These are phyloP conservation scores for Styela plicata DNA, from an alignment of 23 tunicate genomes.

Conservation along the genomic window DNA sequence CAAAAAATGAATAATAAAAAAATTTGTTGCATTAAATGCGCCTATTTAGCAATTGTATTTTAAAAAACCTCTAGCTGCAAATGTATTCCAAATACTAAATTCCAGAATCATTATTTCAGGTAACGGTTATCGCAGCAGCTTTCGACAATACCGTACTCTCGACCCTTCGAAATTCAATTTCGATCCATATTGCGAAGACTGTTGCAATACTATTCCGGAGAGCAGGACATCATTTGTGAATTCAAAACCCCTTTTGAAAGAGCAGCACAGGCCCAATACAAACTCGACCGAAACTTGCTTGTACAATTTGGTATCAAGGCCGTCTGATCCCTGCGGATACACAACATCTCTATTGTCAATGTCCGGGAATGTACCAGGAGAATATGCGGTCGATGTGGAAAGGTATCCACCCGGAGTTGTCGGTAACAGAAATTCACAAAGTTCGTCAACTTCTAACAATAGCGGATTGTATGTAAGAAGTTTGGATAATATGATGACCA, in stretches of 20 bases:
- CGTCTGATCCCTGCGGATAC: background rate
- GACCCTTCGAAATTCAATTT: background rate
- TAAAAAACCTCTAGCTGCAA: no score
- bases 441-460: background rate
- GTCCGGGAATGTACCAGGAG: background rate
- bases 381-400: background rate
- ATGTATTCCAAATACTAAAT: no score
- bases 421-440: background rate
- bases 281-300: background rate
- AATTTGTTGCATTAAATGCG: no score
- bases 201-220: background rate
- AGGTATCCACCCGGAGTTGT: background rate
- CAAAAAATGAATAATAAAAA: no score
- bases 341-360: background rate
- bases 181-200: background rate
- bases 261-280: background rate
- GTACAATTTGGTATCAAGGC: background rate
- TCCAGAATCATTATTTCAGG: no score
- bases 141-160: conserved; percentile 17
- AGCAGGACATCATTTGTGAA: background rate
- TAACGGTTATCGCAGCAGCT: background rate
- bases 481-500: background rate
- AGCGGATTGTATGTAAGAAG: conserved; percentile 16
- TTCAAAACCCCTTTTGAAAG: background rate
- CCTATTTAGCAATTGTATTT: no score